phyloP scores from a whole-genome alignment of 2,888 invertebrate species.

The Linnaemya vulpina region DNA sequence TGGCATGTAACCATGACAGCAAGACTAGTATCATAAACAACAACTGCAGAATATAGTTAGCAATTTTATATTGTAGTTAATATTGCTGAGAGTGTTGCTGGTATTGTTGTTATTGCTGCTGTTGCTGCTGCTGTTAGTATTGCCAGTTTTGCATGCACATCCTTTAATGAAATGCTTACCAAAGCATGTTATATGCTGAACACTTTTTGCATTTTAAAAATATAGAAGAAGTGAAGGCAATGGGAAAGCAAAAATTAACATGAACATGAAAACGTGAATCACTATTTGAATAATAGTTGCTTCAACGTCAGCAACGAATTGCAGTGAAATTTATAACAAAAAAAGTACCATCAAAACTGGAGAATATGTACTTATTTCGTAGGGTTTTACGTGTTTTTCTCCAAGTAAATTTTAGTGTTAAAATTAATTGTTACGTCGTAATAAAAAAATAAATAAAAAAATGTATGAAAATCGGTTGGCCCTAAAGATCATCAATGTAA shows the following conservation, averaged over 20 bases:
- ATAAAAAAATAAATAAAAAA: too few species aligned
- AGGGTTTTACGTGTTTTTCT: too few species aligned
- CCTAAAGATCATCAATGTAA: too few species aligned
- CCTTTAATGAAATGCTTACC: conserved; percentile 69
- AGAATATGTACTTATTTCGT: background rate
- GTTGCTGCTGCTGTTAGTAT: conserved; percentile 19
- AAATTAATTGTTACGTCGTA: too few species aligned
- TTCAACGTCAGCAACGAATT: background rate
- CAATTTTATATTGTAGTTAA: conserved; percentile 42
- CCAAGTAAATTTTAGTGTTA: too few species aligned
- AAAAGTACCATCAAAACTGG: background rate
- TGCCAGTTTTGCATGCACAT: conserved; percentile 51
- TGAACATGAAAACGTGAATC: conserved; percentile 45
- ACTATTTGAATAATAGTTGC: conserved; percentile 53
- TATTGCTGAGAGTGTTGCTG: conserved; percentile 11
- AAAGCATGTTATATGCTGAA: conserved; percentile 55
- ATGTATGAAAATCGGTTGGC: too few species aligned
- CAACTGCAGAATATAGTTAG: conserved; percentile 46
- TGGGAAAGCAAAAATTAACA: conserved; percentile 4
- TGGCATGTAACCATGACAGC: conserved; percentile 59
- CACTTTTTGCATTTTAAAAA: conserved; percentile 32
- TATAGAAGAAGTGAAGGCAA: background rate
- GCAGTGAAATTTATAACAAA: background rate
- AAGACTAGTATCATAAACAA: conserved; percentile 50
- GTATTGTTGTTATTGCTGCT: conserved; percentile 22